phyloP scores from a whole-genome alignment of 2,888 invertebrate species.

The Sinhomidia bicolor region DNA sequence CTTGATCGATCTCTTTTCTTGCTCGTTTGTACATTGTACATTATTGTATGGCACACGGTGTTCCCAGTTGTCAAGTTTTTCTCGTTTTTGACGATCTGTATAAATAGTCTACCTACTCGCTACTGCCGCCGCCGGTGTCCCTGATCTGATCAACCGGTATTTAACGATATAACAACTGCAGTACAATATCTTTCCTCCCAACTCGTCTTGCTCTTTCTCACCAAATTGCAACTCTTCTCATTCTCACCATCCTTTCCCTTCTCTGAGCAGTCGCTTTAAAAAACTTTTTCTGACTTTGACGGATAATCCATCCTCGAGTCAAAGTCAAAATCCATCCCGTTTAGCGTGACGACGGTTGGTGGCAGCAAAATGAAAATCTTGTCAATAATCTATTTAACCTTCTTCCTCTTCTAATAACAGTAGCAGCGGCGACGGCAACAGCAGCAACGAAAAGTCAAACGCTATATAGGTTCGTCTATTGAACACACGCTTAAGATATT shows the following conservation, averaged over 20 bases:
- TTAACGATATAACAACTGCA: constrained; percentile 7
- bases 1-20: constrained; percentile 54
- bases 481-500: neutral
- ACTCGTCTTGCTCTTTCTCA: too few species aligned
- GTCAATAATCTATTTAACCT: constrained; percentile 59
- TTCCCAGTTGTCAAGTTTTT: constrained; percentile 49
- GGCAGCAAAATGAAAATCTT: constrained; percentile 65
- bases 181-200: neutral
- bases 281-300: constrained; percentile 43
- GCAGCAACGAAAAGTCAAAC: too few species aligned
- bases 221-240: constrained; percentile 10
- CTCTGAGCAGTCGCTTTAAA: neutral
- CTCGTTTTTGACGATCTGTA: neutral
- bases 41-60: neutral
- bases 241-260: constrained; percentile 14
- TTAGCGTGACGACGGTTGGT: constrained; percentile 9
- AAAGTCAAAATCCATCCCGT: constrained; percentile 55
- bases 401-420: too few species aligned
- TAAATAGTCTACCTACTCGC: neutral
- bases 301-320: constrained; percentile 67
- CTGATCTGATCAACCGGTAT: constrained; percentile 2
- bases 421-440: too few species aligned
- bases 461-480: too few species aligned
- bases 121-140: neutral
- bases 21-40: constrained; percentile 36